Evolutionary conservation across 2,888 invertebrate species (phyloP).

Genomic region (Callinectes sapidus): DNA sequence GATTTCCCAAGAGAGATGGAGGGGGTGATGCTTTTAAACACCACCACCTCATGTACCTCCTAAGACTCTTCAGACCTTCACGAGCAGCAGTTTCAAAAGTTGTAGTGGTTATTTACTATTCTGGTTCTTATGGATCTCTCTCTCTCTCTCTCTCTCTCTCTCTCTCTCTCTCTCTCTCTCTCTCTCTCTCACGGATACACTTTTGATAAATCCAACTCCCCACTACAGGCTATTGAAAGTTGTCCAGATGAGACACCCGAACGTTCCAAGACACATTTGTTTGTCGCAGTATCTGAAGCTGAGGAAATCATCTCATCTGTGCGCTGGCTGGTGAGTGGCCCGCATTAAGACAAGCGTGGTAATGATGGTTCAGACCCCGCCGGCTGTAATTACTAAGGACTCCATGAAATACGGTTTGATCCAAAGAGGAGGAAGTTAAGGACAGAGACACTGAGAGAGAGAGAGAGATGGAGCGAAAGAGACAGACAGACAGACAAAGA

Average conservation of each 20-base stretch:
- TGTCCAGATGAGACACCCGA: too few species aligned
- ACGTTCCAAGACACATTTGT: too few species aligned
- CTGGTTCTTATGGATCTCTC: too few species aligned
- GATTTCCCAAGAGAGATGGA: background rate
- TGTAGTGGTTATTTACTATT: too few species aligned
- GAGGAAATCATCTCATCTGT: background rate
- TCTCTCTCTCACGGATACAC: too few species aligned
- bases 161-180: too few species aligned
- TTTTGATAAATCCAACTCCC: too few species aligned
- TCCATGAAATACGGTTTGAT: background rate
- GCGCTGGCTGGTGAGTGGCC: background rate
- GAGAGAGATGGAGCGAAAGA: background rate
- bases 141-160: too few species aligned
- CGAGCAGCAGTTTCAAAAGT: too few species aligned
- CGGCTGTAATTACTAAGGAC: background rate
- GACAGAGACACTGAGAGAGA: background rate
- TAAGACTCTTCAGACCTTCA: too few species aligned
- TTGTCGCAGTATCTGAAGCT: background rate
- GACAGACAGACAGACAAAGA: background rate
- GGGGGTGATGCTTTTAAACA: background rate
- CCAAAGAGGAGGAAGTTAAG: background rate
- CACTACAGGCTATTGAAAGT: too few species aligned
- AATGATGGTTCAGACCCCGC: background rate
- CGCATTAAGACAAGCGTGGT: background rate
- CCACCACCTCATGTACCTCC: too few species aligned